A percentile compares a stretch with the other conserved stretches of the same genome.
phyloP scores from a whole-genome alignment of 2,888 invertebrate species.

The Ferrisia virgata region DNA sequence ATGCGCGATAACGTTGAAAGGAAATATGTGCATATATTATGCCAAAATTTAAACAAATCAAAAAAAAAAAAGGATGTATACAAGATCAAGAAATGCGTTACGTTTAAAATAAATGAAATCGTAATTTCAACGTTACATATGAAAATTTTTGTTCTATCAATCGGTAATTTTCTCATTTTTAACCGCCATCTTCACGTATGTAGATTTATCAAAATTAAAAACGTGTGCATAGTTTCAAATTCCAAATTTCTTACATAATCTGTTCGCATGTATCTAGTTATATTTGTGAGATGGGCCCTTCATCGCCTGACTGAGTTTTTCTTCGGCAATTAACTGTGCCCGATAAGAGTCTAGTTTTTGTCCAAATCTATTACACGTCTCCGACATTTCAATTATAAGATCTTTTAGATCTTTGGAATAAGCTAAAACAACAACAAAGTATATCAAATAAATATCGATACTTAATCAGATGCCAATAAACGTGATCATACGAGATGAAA shows the following conservation, averaged over 20 bases:
- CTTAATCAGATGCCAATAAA: background rate
- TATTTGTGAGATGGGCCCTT: constrained; percentile 27
- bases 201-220: background rate
- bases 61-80: background rate
- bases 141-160: background rate
- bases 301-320: constrained; percentile 35
- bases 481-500: background rate
- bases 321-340: constrained; percentile 36
- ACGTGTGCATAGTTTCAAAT: background rate
- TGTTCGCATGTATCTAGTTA: background rate
- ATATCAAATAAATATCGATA: background rate
- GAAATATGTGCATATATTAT: background rate
- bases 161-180: background rate
- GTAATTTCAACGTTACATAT: background rate
- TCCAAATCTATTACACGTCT: constrained; percentile 33
- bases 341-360: constrained; percentile 34
- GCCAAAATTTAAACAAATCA: background rate
- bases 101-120: background rate
- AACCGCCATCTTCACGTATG: background rate
- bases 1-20: constrained; percentile 5
- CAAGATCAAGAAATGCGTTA: background rate
- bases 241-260: background rate
- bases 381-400: constrained; percentile 38
- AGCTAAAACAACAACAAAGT: constrained; percentile 34
- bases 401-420: constrained; percentile 44